phyloP scores from a whole-genome alignment of 92 coral and sea anemone species.

The Virgularia gustaviana region DNA sequence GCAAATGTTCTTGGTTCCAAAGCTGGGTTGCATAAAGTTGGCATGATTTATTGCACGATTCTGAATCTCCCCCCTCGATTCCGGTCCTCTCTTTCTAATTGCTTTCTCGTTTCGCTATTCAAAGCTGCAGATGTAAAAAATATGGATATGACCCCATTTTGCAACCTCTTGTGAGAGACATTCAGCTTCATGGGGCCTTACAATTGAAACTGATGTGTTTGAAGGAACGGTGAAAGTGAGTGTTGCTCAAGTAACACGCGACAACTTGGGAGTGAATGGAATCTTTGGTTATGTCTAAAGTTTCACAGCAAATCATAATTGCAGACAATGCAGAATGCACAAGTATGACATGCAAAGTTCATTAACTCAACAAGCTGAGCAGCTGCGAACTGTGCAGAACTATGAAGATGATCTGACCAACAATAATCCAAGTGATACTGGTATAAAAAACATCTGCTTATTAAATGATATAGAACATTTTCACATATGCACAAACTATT shows the following conservation, averaged over 20 bases:
- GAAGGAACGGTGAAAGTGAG: background rate
- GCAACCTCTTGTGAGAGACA: too few relatives aligned
- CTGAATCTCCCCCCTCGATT: too few relatives aligned
- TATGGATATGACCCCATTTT: too few relatives aligned
- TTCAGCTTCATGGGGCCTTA: too few relatives aligned
- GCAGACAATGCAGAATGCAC: background rate
- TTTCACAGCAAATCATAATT: background rate
- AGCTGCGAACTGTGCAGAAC: background rate
- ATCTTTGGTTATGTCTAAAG: background rate
- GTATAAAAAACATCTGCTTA: background rate
- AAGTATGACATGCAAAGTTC: background rate
- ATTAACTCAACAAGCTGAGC: background rate
- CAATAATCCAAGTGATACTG: background rate
- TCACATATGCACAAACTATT: background rate
- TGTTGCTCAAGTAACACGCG: background rate
- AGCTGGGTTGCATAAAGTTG: too few relatives aligned
- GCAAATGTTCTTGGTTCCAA: too few relatives aligned
- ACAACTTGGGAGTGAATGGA: background rate
- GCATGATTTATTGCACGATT: too few relatives aligned
- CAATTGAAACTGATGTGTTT: too few relatives aligned
- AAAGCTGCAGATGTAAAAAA: too few relatives aligned
- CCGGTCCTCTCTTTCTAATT: too few relatives aligned
- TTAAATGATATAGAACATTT: background rate
- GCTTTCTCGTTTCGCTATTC: too few relatives aligned
- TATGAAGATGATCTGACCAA: background rate